Evolutionary conservation across 2,113 vertebrate genomes (phyloP).

Genomic region (Nanorana parkeri): DNA sequence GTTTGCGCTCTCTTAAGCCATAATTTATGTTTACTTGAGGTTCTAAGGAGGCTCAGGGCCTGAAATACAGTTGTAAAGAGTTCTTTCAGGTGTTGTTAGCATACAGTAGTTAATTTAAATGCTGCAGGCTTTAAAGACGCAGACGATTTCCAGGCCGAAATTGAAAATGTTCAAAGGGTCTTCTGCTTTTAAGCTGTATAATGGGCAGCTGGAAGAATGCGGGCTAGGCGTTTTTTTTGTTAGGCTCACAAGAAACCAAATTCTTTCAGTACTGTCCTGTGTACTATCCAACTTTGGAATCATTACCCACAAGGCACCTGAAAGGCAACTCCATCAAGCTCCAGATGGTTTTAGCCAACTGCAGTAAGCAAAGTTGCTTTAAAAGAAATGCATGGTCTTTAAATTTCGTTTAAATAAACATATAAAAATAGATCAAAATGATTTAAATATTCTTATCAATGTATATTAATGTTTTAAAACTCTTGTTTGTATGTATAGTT

Average conservation of each 20-base stretch:
- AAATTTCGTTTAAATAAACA: too few species aligned
- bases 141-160: neutral
- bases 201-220: neutral
- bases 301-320: neutral
- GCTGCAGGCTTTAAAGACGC: neutral
- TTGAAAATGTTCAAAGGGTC: slow-evolving; percentile 16
- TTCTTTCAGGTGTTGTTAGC: neutral
- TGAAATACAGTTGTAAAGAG: slow-evolving; percentile 14
- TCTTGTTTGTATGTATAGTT: too few species aligned
- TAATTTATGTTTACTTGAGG: slow-evolving; percentile 34
- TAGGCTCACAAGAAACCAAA: too few species aligned
- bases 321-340: too few species aligned
- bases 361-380: too few species aligned
- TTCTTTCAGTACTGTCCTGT: too few species aligned
- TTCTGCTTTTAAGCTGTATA: neutral
- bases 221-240: neutral
- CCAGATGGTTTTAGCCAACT: too few species aligned
- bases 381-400: too few species aligned
- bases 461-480: too few species aligned
- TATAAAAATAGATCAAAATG: too few species aligned
- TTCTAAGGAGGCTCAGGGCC: slow-evolving; percentile 10
- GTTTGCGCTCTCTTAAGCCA: slow-evolving; percentile 42
- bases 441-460: too few species aligned
- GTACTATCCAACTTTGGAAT: neutral
- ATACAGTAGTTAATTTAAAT: slow-evolving; percentile 16